Base-by-base conservation (phyloP, 2,797 vertebrate species). In the Coilia nasus region DNA sequence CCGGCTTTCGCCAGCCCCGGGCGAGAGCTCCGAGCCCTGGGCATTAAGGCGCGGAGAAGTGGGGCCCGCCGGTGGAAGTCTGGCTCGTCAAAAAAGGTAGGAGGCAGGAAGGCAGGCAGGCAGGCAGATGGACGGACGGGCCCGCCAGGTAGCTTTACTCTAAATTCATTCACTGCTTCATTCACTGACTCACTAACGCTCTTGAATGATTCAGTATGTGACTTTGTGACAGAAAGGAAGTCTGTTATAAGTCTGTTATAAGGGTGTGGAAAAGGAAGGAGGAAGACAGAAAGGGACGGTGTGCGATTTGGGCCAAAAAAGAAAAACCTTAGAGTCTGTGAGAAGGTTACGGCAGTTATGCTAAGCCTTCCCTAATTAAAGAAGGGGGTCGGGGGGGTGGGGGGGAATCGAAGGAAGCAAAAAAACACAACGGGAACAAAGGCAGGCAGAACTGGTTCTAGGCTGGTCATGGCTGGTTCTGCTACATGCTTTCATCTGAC, bases 391-490 rank as follows among this genome's bases (percentile, higher is more conserved):
- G 31, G 0, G 57, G 17, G 90, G 86, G 90, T 28, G 92, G 91
- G 94, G 87, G 35, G 71, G 41, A 75, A 31, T 44, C 81, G 89
- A 91, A 91, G 91, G 92, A 90, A 91, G 92, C 91, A 91, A 89
- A 85, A 92, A 14, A 90, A 92, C 92, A 92, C 90, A 88, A 86
- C 87, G 87, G 84, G 86, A 93, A 92, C 94, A 94, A 94, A 93
- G 92, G 85, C 50, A 57, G 84, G 88, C 88, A 88, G 90, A 95
- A 93, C 94, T 92, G 94, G 94, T 95, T 94, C 54, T 86, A 89
- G 93, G 91, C 96, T 96, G 94, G 95, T 96, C 92, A 88, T 91
- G 92, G 91, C 95, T 95, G 94, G 96, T 95, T 96, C 92, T 89
- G 87, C 86, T 67, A 82, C 92, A 17, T 21, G 71, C 92, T 92